phyloP scores from a whole-genome alignment of 2,797 vertebrate genomes.

The Pangasius krempfi region DNA sequence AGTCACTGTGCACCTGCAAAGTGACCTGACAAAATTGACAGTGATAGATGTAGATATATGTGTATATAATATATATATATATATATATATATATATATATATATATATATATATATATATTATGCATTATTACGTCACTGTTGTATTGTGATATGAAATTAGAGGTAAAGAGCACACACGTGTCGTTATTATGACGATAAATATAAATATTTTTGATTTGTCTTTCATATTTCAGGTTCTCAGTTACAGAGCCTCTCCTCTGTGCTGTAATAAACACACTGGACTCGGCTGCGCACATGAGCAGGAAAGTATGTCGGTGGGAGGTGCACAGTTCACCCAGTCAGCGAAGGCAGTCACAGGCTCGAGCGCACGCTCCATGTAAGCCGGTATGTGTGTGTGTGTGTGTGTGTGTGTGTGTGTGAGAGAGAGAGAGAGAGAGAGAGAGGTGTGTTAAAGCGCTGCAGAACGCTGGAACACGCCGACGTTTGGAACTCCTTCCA shows the following conservation, averaged over 20 bases:
- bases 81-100: too few relatives aligned
- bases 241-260: not conserved
- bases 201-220: not conserved
- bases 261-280: not conserved
- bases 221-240: not conserved
- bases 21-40: not conserved
- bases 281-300: not conserved
- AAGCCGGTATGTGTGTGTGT: not conserved
- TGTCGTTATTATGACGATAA: not conserved
- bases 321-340: constrained; percentile 4
- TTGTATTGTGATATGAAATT: not conserved
- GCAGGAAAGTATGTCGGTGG: not conserved
- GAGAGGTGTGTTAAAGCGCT: not conserved
- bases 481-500: not conserved
- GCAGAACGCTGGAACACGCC: not conserved
- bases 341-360: not conserved
- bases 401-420: not conserved
- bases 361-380: not conserved
- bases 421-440: not conserved
- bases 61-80: too few relatives aligned
- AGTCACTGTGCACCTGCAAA: not conserved
- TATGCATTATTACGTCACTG: not conserved
- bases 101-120: not conserved
- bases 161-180: not conserved
- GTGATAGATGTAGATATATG: not conserved